Evolutionary conservation across 64 coral and sea anemone species (phyloP).

Genomic region (Anthopleura sola): DNA sequence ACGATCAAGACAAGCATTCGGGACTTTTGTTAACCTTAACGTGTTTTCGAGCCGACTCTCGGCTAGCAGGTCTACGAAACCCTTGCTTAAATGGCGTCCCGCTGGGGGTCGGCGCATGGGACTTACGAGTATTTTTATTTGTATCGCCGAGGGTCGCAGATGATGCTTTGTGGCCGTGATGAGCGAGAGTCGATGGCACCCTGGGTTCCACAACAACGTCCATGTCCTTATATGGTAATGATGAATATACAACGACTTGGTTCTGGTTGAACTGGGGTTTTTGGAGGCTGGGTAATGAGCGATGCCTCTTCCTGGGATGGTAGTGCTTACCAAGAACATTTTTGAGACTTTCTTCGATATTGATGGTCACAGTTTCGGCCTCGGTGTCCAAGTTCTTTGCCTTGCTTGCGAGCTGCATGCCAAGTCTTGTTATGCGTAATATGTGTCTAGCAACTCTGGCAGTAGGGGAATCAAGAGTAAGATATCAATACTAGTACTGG

Average conservation of each 20-base stretch:
- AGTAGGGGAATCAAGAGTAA: not conserved
- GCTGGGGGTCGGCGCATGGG: not conserved
- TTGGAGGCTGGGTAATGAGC: constrained; percentile 59
- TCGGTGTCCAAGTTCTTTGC: constrained; percentile 18
- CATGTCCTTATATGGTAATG: constrained; percentile 85
- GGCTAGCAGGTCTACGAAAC: constrained; percentile 20
- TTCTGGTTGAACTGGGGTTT: constrained; percentile 85
- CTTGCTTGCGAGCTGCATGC: not conserved
- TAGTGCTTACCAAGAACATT: constrained; percentile 87
- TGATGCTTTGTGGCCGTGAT: not conserved
- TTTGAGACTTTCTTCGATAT: constrained; percentile 42
- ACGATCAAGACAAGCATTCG: not conserved
- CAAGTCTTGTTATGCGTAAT: constrained; percentile 48
- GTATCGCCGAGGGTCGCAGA: not conserved
- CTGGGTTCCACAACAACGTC: constrained; percentile 76
- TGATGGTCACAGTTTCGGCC: constrained; percentile 22
- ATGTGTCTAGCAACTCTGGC: constrained; percentile 71
- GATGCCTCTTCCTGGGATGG: constrained; percentile 80
- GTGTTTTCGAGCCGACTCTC: not conserved
- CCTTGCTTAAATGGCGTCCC: not conserved
- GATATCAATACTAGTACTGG: not conserved
- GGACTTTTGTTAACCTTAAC: not conserved
- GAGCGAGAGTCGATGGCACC: constrained; percentile 43
- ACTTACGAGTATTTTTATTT: not conserved
- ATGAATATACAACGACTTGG: constrained; percentile 91